Conservation (phyloP, 2,113 vertebrate species). For the Tachuris rubrigastra region DNA sequence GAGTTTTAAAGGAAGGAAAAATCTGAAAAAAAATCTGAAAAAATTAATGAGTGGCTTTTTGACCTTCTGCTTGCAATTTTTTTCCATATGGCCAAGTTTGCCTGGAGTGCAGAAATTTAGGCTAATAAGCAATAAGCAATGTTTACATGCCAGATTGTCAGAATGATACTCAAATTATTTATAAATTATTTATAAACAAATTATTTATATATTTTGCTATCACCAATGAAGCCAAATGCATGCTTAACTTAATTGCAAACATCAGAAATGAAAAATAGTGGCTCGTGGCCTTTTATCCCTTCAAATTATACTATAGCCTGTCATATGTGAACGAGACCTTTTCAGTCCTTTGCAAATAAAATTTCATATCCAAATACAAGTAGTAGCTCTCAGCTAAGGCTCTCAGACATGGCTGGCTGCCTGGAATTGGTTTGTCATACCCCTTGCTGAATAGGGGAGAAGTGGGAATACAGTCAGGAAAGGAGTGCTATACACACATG, state of each 20-base stretch:
- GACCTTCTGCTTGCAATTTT: rapidly evolving
- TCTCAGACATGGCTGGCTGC: not conserved
- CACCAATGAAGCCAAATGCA: not conserved
- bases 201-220: not conserved
- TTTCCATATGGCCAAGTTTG: not conserved
- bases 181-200: not conserved
- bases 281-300: not conserved
- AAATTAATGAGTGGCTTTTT: not conserved
- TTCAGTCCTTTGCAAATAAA: not conserved
- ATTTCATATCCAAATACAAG: not conserved
- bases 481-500: not conserved
- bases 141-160: not conserved
- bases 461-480: not conserved
- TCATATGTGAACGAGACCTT: not conserved
- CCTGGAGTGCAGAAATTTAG: not conserved
- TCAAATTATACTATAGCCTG: not conserved
- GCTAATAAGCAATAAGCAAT: not conserved
- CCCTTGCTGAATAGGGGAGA: not conserved
- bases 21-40: not conserved
- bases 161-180: not conserved
- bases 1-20: not conserved
- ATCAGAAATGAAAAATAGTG: not conserved
- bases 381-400: not conserved
- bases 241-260: not conserved
- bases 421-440: rapidly evolving